These are phyloP conservation scores for Sardinella longiceps DNA, from an alignment of 2,797 vertebrate genomes.

Conservation along the genomic window DNA sequence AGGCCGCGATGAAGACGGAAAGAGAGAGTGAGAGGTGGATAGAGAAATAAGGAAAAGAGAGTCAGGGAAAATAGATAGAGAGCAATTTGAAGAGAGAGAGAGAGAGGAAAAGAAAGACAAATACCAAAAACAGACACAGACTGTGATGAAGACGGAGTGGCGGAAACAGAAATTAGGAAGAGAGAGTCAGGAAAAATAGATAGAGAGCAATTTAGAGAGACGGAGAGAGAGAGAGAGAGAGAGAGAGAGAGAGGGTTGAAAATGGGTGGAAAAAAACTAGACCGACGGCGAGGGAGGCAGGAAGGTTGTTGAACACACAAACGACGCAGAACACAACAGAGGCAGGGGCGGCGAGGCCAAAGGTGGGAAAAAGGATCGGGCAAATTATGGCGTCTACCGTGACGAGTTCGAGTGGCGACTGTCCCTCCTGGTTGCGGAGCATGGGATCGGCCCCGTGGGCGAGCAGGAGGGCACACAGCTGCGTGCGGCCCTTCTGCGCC, in stretches of 20 bases:
- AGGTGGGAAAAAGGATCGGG: background rate
- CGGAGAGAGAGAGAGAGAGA: background rate
- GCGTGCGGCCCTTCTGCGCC: constrained; percentile 82
- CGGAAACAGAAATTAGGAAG: background rate
- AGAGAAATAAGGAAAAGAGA: background rate
- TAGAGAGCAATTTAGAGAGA: background rate
- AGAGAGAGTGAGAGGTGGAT: background rate
- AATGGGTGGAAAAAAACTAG: no score
- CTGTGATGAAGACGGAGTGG: background rate
- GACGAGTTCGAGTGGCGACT: constrained; percentile 80
- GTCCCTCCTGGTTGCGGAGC: constrained; percentile 85
- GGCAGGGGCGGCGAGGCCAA: background rate
- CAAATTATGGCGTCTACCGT: constrained; percentile 65
- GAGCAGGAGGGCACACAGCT: constrained; percentile 80
- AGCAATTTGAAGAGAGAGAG: background rate
- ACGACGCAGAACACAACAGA: background rate
- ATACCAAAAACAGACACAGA: background rate
- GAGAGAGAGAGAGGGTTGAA: background rate
- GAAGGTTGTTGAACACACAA: background rate
- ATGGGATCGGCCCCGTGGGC: constrained; percentile 83
- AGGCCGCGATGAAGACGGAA: background rate
- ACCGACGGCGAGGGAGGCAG: background rate
- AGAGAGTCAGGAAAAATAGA: no score
- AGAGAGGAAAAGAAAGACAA: background rate
- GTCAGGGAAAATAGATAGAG: no score